Evolutionary conservation across 2,797 vertebrate species (phyloP).

Genomic region (Falco berigora): DNA sequence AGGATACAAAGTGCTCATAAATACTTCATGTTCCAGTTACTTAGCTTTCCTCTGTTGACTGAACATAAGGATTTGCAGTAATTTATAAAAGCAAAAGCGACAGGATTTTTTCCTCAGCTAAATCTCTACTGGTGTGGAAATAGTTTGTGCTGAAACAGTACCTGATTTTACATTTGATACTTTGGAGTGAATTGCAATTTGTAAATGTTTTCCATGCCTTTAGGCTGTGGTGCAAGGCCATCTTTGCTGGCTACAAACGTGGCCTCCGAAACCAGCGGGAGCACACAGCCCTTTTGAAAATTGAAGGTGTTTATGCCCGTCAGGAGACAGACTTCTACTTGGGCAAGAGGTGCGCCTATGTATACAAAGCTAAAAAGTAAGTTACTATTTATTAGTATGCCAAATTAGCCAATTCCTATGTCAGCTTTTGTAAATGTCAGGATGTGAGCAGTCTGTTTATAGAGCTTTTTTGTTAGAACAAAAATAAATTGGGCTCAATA

Average conservation of each 20-base stretch:
- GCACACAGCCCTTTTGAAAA: constrained; percentile 92
- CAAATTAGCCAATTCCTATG: not conserved
- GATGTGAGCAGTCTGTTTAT: not conserved
- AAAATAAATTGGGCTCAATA: not conserved
- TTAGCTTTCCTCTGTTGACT: not conserved
- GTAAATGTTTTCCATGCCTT: not conserved
- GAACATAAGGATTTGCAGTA: accelerated
- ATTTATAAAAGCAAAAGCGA: not conserved
- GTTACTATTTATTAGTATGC: not conserved
- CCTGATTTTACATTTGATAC: accelerated
- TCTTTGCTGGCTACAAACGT: constrained; percentile 94
- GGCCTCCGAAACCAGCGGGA: constrained; percentile 96
- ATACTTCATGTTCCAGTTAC: not conserved
- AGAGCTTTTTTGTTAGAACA: not conserved
- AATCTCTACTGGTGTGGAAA: not conserved
- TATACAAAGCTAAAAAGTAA: constrained; percentile 99
- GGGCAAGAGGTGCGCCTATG: constrained; percentile 94
- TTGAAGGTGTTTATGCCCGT: constrained; percentile 92
- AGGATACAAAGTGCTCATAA: not conserved
- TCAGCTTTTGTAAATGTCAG: not conserved
- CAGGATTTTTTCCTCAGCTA: not conserved
- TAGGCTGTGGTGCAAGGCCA: constrained; percentile 96
- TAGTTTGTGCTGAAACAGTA: not conserved
- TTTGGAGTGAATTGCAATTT: not conserved
- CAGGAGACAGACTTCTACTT: constrained; percentile 94